A percentile compares a stretch with the other conserved stretches of the same genome.
Evolutionary conservation across 2,888 invertebrate genomes (phyloP).

Genomic region (Dryobota labecula): DNA sequence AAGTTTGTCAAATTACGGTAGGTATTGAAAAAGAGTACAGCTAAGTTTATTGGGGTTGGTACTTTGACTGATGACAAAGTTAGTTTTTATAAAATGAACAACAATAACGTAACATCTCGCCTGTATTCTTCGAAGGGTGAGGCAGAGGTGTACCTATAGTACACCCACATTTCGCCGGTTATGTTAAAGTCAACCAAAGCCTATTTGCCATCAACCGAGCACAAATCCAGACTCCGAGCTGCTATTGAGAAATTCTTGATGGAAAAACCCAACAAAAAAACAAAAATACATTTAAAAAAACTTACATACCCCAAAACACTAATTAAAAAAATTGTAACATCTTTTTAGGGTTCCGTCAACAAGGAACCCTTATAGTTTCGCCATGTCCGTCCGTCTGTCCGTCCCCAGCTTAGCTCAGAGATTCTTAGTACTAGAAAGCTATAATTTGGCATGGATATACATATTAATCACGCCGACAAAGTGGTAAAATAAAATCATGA

Average conservation of each 20-base stretch:
- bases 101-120: not conserved
- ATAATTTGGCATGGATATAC: no score
- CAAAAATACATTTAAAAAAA: not conserved
- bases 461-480: no score
- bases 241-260: no score
- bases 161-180: not conserved
- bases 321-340: no score
- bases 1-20: not conserved
- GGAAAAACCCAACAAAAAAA: not conserved
- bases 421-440: no score
- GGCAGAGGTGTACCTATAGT: not conserved
- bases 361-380: no score
- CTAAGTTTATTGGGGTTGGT: not conserved
- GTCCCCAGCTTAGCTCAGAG: no score
- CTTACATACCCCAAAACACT: no score
- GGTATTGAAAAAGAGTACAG: not conserved
- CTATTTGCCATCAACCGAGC: no score
- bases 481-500: no score
- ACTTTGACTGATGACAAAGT: not conserved
- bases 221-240: not conserved
- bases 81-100: not conserved
- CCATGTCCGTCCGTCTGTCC: no score
- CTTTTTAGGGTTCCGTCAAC: no score
- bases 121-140: not conserved
- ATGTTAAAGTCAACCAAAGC: not conserved